Conservation (phyloP, 2,888 invertebrate genomes). For the Neoascia interrupta region DNA sequence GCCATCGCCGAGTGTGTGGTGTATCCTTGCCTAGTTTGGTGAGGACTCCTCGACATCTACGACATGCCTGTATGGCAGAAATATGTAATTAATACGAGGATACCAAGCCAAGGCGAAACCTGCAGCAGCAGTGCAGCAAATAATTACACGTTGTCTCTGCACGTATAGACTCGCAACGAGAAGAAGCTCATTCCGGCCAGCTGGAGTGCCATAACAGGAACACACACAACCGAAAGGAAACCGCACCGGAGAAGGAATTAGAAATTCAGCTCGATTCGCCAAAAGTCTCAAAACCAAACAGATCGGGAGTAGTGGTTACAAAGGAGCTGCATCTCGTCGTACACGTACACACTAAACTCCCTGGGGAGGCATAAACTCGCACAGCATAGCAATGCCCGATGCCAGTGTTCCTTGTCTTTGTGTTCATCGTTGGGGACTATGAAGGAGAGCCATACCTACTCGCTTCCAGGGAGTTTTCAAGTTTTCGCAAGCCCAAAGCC, state of each 20-base stretch:
- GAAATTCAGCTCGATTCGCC: conserved; percentile 67
- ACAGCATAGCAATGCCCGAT: conserved; percentile 58
- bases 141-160: conserved; percentile 66
- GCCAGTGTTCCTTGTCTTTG: conserved; percentile 1
- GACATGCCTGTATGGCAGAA: conserved; percentile 48
- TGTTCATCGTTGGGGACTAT: not conserved
- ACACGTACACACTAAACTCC: conserved; percentile 56
- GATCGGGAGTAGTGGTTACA: conserved; percentile 19
- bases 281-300: conserved; percentile 39
- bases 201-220: conserved; percentile 59
- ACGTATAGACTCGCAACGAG: conserved; percentile 30
- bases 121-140: conserved; percentile 46
- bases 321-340: conserved; percentile 38
- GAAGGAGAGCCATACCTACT: conserved; percentile 8
- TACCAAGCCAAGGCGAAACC: conserved; percentile 26
- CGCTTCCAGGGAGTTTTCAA: conserved; percentile 20
- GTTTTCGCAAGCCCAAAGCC: no score
- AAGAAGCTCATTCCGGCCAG: conserved; percentile 33
- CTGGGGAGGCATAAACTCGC: conserved; percentile 65
- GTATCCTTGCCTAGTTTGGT: conserved; percentile 12
- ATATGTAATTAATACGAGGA: conserved; percentile 62
- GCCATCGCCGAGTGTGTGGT: not conserved
- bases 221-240: conserved; percentile 43
- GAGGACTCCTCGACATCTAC: conserved; percentile 17
- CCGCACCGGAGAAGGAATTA: conserved; percentile 54